These are phyloP conservation scores for Anadara kagoshimensis DNA, from an alignment of 1,140 invertebrate genomes.

Conservation along the genomic window DNA sequence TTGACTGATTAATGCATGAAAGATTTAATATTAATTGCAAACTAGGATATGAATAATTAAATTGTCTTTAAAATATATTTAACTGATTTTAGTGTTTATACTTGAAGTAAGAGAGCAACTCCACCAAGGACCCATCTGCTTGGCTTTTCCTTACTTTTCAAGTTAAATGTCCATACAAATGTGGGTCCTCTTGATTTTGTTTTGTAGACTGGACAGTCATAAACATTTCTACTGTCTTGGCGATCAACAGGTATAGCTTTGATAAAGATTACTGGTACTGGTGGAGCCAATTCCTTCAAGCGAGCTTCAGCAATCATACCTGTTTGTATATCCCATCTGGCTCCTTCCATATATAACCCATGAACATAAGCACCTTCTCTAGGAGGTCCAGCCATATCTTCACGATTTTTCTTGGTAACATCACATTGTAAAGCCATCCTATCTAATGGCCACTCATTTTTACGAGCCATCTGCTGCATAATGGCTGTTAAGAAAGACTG, in stretches of 20 bases:
- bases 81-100: too few species aligned
- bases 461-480: constrained; percentile 96
- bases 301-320: constrained; percentile 92
- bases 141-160: constrained; percentile 95
- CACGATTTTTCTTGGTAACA: constrained; percentile 96
- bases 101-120: constrained; percentile 91
- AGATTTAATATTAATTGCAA: too few species aligned
- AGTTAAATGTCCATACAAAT: constrained; percentile 96
- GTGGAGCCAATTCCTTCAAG: constrained; percentile 93
- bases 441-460: constrained; percentile 94
- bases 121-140: constrained; percentile 97
- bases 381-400: constrained; percentile 89
- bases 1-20: too few species aligned
- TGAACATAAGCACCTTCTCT: constrained; percentile 94
- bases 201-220: constrained; percentile 97
- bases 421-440: constrained; percentile 98
- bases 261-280: constrained; percentile 95
- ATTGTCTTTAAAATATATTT: too few species aligned
- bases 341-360: constrained; percentile 96
- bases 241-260: constrained; percentile 93
- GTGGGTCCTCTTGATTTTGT: constrained; percentile 91
- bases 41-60: too few species aligned
- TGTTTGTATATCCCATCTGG: constrained; percentile 90
- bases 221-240: constrained; percentile 92
- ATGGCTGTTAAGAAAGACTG: constrained; percentile 97